Percentiles rank a stretch among this genome's conserved stretches.
phyloP scores from a whole-genome alignment of 2,113 vertebrate genomes.

The Taxidea taxus region DNA sequence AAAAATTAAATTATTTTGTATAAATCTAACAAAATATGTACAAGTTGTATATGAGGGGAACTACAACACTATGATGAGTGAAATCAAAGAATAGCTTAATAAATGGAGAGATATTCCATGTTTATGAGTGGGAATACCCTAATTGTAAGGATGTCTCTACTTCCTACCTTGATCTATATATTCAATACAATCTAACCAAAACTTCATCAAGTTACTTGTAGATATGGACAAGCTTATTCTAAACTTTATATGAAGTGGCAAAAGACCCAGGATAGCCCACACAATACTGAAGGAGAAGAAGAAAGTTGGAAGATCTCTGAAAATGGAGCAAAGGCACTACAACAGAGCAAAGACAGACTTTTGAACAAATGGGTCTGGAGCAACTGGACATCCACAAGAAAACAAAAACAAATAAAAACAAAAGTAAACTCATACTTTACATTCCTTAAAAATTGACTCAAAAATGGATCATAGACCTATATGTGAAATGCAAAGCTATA shows the following conservation, averaged over 20 bases:
- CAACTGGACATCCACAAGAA: background rate
- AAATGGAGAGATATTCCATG: background rate
- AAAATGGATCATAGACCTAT: background rate
- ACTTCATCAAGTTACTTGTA: background rate
- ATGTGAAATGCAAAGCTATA: background rate
- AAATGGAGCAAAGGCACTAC: background rate
- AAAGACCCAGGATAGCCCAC: background rate
- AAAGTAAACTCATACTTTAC: background rate
- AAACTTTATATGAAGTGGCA: background rate
- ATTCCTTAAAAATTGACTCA: background rate
- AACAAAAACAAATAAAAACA: background rate
- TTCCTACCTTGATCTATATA: background rate
- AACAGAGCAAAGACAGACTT: background rate
- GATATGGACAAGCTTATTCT: background rate
- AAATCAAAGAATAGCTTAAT: background rate
- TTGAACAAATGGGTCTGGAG: background rate
- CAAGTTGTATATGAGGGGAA: background rate
- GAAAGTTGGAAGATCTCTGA: background rate
- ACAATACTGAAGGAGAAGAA: background rate
- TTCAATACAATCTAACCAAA: background rate
- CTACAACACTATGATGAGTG: background rate
- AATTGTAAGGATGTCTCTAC: background rate
- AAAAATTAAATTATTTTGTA: background rate
- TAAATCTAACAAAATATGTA: background rate
- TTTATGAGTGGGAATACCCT: background rate